Percentiles rank a stretch among this genome's conserved stretches.
Conservation (phyloP, 1,140 invertebrate genomes). For the Eubasilissa regina region DNA sequence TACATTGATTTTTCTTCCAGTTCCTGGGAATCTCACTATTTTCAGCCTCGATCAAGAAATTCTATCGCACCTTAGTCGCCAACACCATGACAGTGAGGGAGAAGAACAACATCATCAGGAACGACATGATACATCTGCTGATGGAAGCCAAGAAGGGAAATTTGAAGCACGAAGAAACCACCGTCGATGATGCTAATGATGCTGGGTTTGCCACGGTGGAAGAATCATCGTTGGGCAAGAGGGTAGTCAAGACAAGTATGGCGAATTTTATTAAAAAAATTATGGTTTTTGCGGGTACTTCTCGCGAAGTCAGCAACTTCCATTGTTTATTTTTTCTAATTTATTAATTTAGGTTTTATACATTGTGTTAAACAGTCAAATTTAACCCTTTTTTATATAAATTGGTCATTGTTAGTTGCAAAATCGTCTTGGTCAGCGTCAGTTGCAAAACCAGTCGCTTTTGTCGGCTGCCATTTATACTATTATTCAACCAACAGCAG, state of each 20-base stretch:
- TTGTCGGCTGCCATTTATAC: no score
- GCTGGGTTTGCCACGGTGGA: conserved; percentile 56
- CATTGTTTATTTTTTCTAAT: no score
- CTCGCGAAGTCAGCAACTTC: no score
- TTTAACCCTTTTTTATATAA: not conserved
- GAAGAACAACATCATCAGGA: conserved; percentile 67
- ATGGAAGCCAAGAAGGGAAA: no score
- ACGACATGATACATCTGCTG: conserved; percentile 74
- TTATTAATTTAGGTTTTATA: not conserved
- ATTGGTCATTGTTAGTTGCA: no score
- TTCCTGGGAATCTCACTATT: not conserved
- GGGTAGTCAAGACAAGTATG: conserved; percentile 42
- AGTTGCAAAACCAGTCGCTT: no score
- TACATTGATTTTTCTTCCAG: not conserved
- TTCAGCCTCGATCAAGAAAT: conserved; percentile 48
- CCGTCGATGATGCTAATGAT: conserved; percentile 43
- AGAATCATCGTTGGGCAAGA: conserved; percentile 54
- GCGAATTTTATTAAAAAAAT: no score
- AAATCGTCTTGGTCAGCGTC: no score
- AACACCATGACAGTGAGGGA: conserved; percentile 70
- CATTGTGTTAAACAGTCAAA: not conserved
- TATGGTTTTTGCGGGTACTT: no score
- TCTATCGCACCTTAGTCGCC: conserved; percentile 65
- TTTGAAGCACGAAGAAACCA: conserved; percentile 59
- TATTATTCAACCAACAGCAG: no score